Evolutionary conservation across 37 sponge, comb jelly and placozoan genomes (phyloP), one percentile per base, ranked within the genome.

Genomic region (Beroe ovata): DNA sequence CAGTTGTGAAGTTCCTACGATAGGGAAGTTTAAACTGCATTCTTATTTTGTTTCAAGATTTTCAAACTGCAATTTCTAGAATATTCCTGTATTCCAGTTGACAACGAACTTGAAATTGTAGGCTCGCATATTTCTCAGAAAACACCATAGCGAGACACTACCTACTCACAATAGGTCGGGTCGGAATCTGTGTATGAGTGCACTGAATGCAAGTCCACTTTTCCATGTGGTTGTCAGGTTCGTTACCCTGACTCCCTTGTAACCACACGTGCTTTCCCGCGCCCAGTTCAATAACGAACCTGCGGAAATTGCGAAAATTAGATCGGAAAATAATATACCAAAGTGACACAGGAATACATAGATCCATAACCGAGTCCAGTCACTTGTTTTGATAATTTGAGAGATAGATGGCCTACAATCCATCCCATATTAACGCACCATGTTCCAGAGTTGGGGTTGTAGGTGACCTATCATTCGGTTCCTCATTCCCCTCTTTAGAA

Each of bases 191-290:
- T 77, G 84, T 6, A 77, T 39, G 28, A 77, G 84, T 4, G 84
- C 84, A 42, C 54, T 42, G 54, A 77, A 77, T 3, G 84, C 84
- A 2, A 77, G 54, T 19, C 84, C 84, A 25, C 54, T 77, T 26
- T 42, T 77, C 84, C 84, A 77, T 1, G 84, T 26, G 54, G 84
- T 77, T 32, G 84, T 77, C 54, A 77, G 84, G 84, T 77, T 77
- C 4, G 54, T 77, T 30, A 77, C 84, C 39, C 84, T 22, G 54
- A 77, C 84, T 3, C 84, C 84, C 26, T 36, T 33, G 33, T 77
- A 77, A 16, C 84, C 84, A 25, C 84, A 77, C 47, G 84, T 77
- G 28, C 47, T 40, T 54, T 77, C 84, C 22, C 84, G 42, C 84
- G 84, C 84, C 84, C 84, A 77, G 84, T 77, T 77, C 54, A 77